A percentile compares a stretch with the other conserved stretches of the same genome.
phyloP scores from a whole-genome alignment of 2,113 vertebrate genomes.

The Perca schrenkii region DNA sequence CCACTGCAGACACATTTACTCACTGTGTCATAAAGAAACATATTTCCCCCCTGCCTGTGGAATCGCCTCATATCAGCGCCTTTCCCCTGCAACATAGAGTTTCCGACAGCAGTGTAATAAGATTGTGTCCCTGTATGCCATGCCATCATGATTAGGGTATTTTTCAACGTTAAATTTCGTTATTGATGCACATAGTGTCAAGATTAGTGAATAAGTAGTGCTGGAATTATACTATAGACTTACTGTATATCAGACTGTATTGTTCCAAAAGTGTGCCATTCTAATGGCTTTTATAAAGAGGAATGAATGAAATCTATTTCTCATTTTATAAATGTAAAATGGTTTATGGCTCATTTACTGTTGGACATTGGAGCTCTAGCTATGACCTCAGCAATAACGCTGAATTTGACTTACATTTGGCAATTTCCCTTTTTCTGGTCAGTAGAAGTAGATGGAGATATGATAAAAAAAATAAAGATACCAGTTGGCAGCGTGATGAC shows the following conservation, averaged over 20 bases:
- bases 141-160: constrained; percentile 26
- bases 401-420: background rate
- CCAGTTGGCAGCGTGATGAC: no score
- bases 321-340: constrained; percentile 11
- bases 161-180: constrained; percentile 41
- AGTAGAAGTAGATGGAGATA: background rate
- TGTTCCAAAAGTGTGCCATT: constrained; percentile 4
- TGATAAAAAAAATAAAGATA: background rate
- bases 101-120: constrained; percentile 41
- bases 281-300: constrained; percentile 15
- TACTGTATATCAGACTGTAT: background rate
- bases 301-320: background rate
- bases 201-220: constrained; percentile 14
- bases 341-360: background rate
- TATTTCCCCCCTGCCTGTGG: constrained; percentile 54
- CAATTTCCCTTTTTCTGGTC: background rate
- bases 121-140: constrained; percentile 40
- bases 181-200: constrained; percentile 26
- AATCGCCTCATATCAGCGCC: constrained; percentile 52
- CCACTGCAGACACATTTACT: constrained; percentile 78
- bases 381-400: background rate
- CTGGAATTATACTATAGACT: background rate
- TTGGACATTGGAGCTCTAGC: background rate
- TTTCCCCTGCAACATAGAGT: constrained; percentile 35
- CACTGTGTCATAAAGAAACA: constrained; percentile 61